Percentiles rank a stretch among this genome's conserved stretches.
Evolutionary conservation across 2,113 vertebrate genomes (phyloP).

Genomic region (Sebastes fasciatus): DNA sequence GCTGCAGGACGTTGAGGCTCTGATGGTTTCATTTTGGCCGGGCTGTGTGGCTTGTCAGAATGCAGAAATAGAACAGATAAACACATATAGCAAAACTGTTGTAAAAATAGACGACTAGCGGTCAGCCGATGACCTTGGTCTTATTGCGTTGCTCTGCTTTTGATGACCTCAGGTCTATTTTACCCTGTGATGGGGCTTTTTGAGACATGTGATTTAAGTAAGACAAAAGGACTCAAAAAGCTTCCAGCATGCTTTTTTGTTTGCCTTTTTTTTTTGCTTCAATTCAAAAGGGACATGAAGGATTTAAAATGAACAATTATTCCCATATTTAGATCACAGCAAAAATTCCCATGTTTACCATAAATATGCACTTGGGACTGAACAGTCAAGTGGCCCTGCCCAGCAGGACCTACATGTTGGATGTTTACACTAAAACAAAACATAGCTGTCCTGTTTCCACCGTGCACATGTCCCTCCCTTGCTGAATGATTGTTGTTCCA

Average conservation of each 20-base stretch:
- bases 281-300: background rate
- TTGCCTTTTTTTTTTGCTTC: background rate
- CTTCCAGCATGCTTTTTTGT: background rate
- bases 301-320: too few relatives aligned
- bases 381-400: conserved; percentile 18
- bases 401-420: conserved; percentile 43
- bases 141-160: conserved; percentile 39
- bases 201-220: conserved; percentile 19
- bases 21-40: conserved; percentile 34
- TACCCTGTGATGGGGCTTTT: background rate
- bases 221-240: conserved; percentile 7
- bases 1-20: background rate
- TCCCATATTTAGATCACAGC: conserved; percentile 16
- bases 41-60: conserved; percentile 41
- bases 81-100: conserved; percentile 55
- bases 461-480: conserved; percentile 39
- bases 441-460: conserved; percentile 52
- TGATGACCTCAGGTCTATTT: conserved; percentile 22
- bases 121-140: conserved; percentile 32
- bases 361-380: conserved; percentile 23
- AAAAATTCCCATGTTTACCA: conserved; percentile 37
- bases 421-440: conserved; percentile 73
- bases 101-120: conserved; percentile 60
- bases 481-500: conserved; percentile 61
- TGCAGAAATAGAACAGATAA: conserved; percentile 70